A percentile compares a stretch with the other conserved stretches of the same genome.
These are phyloP conservation scores for Pyrrhosoma nymphula DNA, from an alignment of 2,888 invertebrate species.

Conservation along the genomic window DNA sequence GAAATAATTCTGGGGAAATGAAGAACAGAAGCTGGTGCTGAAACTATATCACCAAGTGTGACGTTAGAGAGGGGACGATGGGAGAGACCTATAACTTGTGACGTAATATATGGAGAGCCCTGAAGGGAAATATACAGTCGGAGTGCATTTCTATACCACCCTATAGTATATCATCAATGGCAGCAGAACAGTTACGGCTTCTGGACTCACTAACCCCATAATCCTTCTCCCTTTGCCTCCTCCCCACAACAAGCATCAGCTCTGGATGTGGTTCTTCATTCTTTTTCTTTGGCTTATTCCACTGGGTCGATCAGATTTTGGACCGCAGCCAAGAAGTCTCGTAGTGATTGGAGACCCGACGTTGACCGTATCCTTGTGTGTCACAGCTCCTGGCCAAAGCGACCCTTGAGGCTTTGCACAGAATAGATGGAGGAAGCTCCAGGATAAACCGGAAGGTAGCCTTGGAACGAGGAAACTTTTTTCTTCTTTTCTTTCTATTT, in stretches of 20 bases:
- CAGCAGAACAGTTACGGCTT: background rate
- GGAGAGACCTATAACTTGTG: background rate
- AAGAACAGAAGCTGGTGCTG: too few relatives aligned
- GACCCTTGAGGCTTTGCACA: constrained; percentile 21
- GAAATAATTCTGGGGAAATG: too few relatives aligned
- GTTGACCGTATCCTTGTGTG: constrained; percentile 39
- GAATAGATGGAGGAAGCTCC: background rate
- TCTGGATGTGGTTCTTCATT: background rate
- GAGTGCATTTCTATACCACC: background rate
- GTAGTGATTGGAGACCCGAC: constrained; percentile 1
- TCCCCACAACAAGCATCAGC: background rate
- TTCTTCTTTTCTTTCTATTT: too few relatives aligned
- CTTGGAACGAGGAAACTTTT: background rate
- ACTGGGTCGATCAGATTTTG: constrained; percentile 26
- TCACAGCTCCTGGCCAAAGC: constrained; percentile 27
- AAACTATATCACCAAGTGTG: background rate
- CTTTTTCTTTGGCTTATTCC: constrained; percentile 13
- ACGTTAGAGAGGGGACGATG: background rate
- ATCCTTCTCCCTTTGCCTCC: background rate
- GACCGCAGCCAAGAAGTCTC: constrained; percentile 4
- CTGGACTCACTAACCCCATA: background rate
- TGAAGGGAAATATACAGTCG: background rate
- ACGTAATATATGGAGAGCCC: background rate
- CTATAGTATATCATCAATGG: constrained; percentile 18
- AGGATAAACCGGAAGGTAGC: constrained; percentile 12